Conservation (phyloP, 2,113 vertebrate genomes). For the Salminus brasiliensis region DNA sequence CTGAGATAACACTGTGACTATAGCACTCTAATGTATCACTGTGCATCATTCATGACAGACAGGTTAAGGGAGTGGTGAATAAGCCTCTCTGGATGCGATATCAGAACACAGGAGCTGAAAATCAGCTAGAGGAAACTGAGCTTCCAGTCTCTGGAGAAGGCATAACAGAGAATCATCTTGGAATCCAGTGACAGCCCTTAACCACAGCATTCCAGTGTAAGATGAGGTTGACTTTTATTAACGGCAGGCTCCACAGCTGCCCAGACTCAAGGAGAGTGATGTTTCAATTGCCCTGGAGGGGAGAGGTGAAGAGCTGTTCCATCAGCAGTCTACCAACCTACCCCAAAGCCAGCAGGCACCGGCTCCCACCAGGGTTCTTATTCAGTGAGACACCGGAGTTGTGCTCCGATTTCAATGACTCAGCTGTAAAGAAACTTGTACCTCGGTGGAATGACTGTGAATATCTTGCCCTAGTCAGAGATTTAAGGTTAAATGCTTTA, state of each 20-base stretch:
- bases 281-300: slow-evolving; percentile 19
- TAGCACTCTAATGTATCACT: neutral
- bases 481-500: slow-evolving; percentile 15
- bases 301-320: neutral
- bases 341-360: neutral
- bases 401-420: neutral
- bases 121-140: neutral
- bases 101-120: neutral
- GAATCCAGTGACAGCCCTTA: neutral
- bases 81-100: neutral
- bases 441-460: neutral
- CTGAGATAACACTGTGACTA: neutral
- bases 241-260: neutral
- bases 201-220: slow-evolving; percentile 34
- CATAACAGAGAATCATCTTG: neutral
- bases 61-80: neutral
- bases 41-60: neutral
- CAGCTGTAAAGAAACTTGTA: neutral
- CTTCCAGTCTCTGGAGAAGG: neutral
- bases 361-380: neutral
- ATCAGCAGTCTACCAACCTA: slow-evolving; percentile 10
- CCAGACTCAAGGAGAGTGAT: slow-evolving; percentile 13
- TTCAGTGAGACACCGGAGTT: neutral
- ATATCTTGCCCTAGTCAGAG: neutral
- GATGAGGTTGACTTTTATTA: slow-evolving; percentile 66